Evolutionary conservation across 2,113 vertebrate species (phyloP).

Genomic region (Gobiocypris rarus): DNA sequence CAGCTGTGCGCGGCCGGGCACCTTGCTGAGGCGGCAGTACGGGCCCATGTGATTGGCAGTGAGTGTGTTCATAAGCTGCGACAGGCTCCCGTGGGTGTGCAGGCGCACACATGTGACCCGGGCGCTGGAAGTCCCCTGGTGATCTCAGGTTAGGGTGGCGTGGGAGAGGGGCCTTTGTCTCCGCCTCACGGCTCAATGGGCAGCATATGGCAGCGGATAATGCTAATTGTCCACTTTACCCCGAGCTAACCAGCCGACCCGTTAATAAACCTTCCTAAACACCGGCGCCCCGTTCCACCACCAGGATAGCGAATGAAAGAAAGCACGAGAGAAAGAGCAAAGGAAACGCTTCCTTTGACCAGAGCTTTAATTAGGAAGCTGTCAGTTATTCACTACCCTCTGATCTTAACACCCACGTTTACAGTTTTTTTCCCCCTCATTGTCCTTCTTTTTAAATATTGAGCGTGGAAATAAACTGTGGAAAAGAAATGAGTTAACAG

Average conservation of each 20-base stretch:
- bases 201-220: conserved; percentile 82
- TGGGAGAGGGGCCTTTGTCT: conserved; percentile 67
- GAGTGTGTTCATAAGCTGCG: conserved; percentile 53
- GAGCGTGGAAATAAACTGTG: background rate
- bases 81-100: conserved; percentile 32
- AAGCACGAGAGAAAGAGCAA: conserved; percentile 27
- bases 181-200: conserved; percentile 74
- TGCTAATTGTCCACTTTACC: conserved; percentile 83
- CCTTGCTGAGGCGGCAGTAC: conserved; percentile 69
- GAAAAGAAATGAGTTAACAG: background rate
- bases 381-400: conserved; percentile 66
- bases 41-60: conserved; percentile 63
- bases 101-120: conserved; percentile 59
- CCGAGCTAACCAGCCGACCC: conserved; percentile 74
- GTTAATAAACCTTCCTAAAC: conserved; percentile 78
- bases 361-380: conserved; percentile 74
- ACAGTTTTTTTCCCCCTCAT: background rate
- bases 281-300: conserved; percentile 54
- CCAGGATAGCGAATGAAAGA: conserved; percentile 43
- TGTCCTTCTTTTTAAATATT: background rate
- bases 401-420: conserved; percentile 33
- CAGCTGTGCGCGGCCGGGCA: conserved; percentile 55
- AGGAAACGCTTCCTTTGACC: conserved; percentile 69
- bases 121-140: conserved; percentile 72
- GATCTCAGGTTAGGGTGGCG: conserved; percentile 77